Evolutionary conservation across 2,888 invertebrate genomes (phyloP).

Genomic region (Cryptocephalus moraei): DNA sequence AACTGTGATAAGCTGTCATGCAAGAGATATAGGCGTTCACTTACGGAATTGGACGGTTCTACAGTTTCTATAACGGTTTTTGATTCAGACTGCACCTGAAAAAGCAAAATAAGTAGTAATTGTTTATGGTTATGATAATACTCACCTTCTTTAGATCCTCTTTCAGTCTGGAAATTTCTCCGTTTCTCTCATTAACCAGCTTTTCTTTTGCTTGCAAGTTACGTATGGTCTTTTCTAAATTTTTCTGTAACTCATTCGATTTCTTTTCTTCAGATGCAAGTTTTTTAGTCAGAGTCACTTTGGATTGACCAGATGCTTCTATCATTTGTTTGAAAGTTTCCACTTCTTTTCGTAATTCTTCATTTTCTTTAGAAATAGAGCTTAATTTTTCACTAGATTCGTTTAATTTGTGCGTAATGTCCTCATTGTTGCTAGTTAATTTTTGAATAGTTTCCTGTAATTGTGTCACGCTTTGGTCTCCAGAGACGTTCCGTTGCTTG

Average conservation of each 20-base stretch:
- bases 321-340: constrained; percentile 3
- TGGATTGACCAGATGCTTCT: constrained; percentile 14
- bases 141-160: constrained; percentile 19
- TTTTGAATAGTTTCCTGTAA: constrained; percentile 11
- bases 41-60: too few species aligned
- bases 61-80: too few species aligned
- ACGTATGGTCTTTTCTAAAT: neutral
- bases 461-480: constrained; percentile 6
- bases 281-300: constrained; percentile 10
- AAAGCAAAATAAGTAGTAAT: too few species aligned
- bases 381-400: constrained; percentile 11
- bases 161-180: constrained; percentile 18
- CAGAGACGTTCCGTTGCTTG: constrained; percentile 10
- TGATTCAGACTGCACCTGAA: too few species aligned
- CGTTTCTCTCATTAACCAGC: constrained; percentile 5
- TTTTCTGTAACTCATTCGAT: constrained; percentile 4
- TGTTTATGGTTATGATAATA: neutral
- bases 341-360: constrained; percentile 8
- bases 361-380: neutral
- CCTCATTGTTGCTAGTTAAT: constrained; percentile 10
- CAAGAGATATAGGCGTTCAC: too few species aligned
- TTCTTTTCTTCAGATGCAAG: neutral
- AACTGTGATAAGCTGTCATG: too few species aligned
- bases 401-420: constrained; percentile 9
- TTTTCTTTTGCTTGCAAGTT: constrained; percentile 7